phyloP scores from a whole-genome alignment of 2,113 vertebrate species.

The Lethenteron camtschaticum region DNA sequence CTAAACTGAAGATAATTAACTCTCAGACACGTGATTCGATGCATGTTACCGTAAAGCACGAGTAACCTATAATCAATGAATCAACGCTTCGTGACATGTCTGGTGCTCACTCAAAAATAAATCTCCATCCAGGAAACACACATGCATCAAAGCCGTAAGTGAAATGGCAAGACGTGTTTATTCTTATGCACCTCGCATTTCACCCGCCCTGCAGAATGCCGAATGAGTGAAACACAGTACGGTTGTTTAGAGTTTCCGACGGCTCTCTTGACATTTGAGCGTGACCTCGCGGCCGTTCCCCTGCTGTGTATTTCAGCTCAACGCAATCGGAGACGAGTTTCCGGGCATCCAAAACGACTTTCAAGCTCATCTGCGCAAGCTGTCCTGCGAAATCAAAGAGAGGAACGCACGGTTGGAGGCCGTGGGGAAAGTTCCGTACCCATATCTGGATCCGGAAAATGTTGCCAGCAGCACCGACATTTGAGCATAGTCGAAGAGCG shows the following conservation, averaged over 20 bases:
- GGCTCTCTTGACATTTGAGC: background rate
- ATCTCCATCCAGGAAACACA: background rate
- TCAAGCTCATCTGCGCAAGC: background rate
- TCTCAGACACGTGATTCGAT: no score
- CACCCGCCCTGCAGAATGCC: background rate
- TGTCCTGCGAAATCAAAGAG: background rate
- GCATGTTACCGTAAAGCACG: no score
- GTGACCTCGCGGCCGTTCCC: background rate
- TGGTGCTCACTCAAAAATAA: background rate
- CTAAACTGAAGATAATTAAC: no score
- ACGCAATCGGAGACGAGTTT: constrained; percentile 1
- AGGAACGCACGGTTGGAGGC: background rate
- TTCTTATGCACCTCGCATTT: background rate
- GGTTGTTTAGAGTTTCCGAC: background rate
- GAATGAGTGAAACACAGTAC: background rate
- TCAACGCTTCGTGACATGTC: no score
- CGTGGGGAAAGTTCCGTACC: background rate
- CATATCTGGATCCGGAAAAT: constrained; percentile 1
- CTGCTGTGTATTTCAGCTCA: background rate
- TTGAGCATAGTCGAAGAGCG: background rate
- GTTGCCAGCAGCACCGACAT: constrained; percentile 1
- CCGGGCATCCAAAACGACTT: constrained; percentile 3
- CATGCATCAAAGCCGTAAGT: background rate
- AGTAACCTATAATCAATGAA: no score
- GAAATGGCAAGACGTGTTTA: background rate